Conservation (phyloP, 2,888 invertebrate genomes). For the Drosophila paramelanica region DNA sequence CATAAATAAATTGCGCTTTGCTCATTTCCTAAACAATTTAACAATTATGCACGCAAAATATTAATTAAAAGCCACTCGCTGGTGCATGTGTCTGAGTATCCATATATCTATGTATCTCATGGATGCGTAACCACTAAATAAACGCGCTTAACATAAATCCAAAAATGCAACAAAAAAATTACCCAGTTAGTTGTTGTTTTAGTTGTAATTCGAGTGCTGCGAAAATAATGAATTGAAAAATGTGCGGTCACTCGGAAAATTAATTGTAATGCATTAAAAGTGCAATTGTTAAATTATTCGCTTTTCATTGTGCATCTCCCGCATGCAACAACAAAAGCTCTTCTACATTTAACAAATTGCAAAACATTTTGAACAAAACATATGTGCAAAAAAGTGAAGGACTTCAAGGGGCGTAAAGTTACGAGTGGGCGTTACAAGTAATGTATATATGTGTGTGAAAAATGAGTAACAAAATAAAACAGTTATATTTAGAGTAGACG, state of each 20-base stretch:
- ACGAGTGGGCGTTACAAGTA: slow-evolving; percentile 1
- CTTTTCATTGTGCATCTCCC: slow-evolving; percentile 13
- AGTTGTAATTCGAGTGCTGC: slow-evolving; percentile 25
- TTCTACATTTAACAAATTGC: slow-evolving; percentile 32
- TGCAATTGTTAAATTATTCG: slow-evolving; percentile 63
- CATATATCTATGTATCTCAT: slow-evolving; percentile 39
- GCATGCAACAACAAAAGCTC: slow-evolving; percentile 13
- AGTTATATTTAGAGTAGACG: neutral
- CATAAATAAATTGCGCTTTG: slow-evolving; percentile 43
- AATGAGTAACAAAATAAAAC: slow-evolving; percentile 12
- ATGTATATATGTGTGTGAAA: slow-evolving; percentile 11
- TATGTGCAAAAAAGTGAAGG: slow-evolving; percentile 22
- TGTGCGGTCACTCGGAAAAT: slow-evolving; percentile 70
- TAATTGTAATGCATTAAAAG: slow-evolving; percentile 74
- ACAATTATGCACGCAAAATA: slow-evolving; percentile 60
- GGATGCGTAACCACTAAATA: slow-evolving; percentile 68
- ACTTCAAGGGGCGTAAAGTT: slow-evolving; percentile 6
- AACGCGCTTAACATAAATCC: slow-evolving; percentile 72
- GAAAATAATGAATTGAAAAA: slow-evolving; percentile 67
- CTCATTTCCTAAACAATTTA: slow-evolving; percentile 60
- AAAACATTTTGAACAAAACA: slow-evolving; percentile 33
- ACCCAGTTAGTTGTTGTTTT: slow-evolving; percentile 16
- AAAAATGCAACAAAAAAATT: slow-evolving; percentile 32
- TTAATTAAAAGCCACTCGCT: slow-evolving; percentile 67
- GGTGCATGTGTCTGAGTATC: slow-evolving; percentile 2